phyloP scores from a whole-genome alignment of 2,888 invertebrate genomes.

The Epinotia demarniana region DNA sequence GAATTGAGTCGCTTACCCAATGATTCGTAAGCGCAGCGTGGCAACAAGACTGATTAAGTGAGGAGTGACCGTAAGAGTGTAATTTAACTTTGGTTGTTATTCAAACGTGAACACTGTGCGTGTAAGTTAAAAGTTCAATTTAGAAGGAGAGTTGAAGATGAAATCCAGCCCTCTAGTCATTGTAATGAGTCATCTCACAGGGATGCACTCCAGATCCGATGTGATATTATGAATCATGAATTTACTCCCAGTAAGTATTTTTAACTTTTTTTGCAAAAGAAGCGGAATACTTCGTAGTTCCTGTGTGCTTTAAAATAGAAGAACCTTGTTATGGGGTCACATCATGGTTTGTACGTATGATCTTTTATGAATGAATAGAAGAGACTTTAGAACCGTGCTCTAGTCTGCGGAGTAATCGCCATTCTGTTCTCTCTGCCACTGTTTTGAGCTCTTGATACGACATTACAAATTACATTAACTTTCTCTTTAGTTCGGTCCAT shows the following conservation, averaged over 20 bases:
- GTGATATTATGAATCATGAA: constrained; percentile 9
- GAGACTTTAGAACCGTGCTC: too few species aligned
- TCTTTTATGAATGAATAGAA: too few species aligned
- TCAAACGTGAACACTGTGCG: neutral
- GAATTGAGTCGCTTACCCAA: neutral
- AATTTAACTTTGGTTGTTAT: neutral
- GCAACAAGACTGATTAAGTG: constrained; percentile 3
- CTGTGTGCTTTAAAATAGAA: neutral
- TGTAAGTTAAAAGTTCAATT: neutral
- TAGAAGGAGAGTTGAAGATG: neutral
- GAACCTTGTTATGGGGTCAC: too few species aligned
- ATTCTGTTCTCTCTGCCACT: too few species aligned
- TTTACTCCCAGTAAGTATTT: neutral
- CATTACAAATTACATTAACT: too few species aligned
- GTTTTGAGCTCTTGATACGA: too few species aligned
- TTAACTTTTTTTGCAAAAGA: neutral
- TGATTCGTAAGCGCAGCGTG: constrained; percentile 3
- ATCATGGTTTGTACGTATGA: too few species aligned
- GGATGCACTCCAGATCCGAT: constrained; percentile 28
- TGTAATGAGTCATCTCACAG: constrained; percentile 22
- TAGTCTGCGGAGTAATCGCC: too few species aligned
- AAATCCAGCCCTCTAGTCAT: neutral
- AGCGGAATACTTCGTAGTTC: neutral
- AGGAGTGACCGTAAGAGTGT: neutral
- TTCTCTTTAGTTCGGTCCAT: too few species aligned